These are phyloP conservation scores for crab-eating macaque (Macaca fascicularis) DNA, from an alignment of 2,113 vertebrate species.

Conservation along the genomic window DNA sequence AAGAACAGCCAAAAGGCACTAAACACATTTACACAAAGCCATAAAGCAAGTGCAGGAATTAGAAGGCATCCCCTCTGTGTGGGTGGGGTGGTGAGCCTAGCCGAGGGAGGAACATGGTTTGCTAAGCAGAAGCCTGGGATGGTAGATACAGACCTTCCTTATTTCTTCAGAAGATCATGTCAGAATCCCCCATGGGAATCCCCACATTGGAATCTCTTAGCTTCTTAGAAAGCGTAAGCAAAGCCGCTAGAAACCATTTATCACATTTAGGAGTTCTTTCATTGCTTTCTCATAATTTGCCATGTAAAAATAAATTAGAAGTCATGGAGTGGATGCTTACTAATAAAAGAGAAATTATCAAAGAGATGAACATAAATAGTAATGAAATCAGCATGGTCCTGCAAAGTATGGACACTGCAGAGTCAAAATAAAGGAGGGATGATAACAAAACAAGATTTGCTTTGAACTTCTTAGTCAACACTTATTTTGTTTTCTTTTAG, in stretches of 20 bases:
- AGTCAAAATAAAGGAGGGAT: not conserved
- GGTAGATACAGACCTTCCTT: not conserved
- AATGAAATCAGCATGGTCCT: conserved; percentile 4
- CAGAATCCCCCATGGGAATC: not conserved
- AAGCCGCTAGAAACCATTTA: not conserved
- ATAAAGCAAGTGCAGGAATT: not conserved
- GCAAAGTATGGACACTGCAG: not conserved
- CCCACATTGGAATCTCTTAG: not conserved
- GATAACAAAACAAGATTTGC: not conserved
- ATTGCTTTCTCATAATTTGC: not conserved
- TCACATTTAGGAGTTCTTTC: not conserved
- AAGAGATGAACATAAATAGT: not conserved
- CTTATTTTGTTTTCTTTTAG: conserved; percentile 8
- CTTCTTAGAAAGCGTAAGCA: not conserved
- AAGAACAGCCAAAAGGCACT: not conserved
- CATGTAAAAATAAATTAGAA: conserved; percentile 43
- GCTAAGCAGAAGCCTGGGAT: not conserved
- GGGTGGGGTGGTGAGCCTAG: not conserved
- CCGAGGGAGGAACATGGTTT: not conserved
- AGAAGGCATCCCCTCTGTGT: not conserved
- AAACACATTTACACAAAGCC: not conserved
- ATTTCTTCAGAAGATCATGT: not conserved
- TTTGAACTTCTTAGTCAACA: not conserved
- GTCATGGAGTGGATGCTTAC: not conserved
- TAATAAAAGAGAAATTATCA: conserved; percentile 29